Evolutionary conservation across 2,888 invertebrate species (phyloP).

Genomic region (Andrena fulva): DNA sequence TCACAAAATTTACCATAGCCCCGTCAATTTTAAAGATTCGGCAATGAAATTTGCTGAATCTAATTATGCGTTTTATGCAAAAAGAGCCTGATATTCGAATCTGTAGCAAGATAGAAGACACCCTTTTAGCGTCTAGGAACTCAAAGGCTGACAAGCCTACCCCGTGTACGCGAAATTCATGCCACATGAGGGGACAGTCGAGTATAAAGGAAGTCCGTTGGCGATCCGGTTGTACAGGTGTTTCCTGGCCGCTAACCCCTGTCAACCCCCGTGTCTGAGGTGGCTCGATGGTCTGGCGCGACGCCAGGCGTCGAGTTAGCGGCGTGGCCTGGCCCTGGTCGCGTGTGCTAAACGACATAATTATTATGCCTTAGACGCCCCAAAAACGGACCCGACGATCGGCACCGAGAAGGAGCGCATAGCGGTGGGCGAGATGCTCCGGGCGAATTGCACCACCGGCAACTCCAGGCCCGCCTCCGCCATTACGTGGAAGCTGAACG

Average conservation of each 20-base stretch:
- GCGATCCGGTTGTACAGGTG: conserved; percentile 16
- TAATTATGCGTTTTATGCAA: too few species aligned
- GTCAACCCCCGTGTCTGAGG: conserved; percentile 14
- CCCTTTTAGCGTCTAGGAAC: background rate
- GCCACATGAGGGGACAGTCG: background rate
- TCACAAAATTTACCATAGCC: too few species aligned
- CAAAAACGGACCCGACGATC: conserved; percentile 81
- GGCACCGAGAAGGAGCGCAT: conserved; percentile 80
- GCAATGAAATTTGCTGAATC: too few species aligned
- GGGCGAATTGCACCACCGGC: conserved; percentile 83
- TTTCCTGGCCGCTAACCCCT: conserved; percentile 11
- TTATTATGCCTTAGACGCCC: conserved; percentile 80
- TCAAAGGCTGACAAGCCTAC: background rate
- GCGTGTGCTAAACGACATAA: conserved; percentile 75
- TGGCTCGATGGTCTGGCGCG: conserved; percentile 63
- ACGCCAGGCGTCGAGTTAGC: conserved; percentile 75
- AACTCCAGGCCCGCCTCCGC: conserved; percentile 81
- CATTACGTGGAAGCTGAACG: conserved; percentile 83
- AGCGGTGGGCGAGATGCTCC: conserved; percentile 79
- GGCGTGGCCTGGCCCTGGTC: conserved; percentile 53
- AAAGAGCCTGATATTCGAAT: too few species aligned
- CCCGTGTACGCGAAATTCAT: background rate
- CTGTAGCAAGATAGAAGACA: too few species aligned
- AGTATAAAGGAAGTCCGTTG: background rate
- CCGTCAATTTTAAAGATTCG: too few species aligned